These are phyloP conservation scores for Sinopyrophorus schimmeli DNA, from an alignment of 2,888 invertebrate genomes.

Conservation along the genomic window DNA sequence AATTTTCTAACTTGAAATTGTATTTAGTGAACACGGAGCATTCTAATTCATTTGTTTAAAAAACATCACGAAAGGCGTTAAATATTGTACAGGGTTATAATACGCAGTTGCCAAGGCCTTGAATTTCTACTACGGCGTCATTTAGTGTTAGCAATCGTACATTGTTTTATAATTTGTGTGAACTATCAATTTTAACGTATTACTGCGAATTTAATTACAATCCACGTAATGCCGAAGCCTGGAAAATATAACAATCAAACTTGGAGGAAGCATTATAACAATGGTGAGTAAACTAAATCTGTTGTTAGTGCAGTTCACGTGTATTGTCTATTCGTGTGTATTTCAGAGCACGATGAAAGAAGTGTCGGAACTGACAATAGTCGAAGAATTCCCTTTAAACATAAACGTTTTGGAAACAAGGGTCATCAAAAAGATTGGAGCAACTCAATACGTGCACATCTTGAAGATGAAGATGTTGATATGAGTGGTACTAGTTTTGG, in stretches of 20 bases:
- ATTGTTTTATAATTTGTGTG: too few relatives aligned
- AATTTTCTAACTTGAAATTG: too few relatives aligned
- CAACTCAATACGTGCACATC: constrained; percentile 43
- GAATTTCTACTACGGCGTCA: too few relatives aligned
- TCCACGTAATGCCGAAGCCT: constrained; percentile 32
- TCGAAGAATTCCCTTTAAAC: constrained; percentile 60
- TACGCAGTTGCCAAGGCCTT: too few relatives aligned
- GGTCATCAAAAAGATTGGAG: constrained; percentile 34
- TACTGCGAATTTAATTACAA: background rate
- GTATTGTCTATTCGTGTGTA: background rate
- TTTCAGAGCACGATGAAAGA: constrained; percentile 24
- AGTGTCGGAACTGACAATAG: background rate
- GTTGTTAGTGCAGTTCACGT: background rate
- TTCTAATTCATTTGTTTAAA: too few relatives aligned
- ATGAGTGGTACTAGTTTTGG: constrained; percentile 58
- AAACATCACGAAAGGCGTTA: too few relatives aligned
- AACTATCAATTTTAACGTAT: too few relatives aligned
- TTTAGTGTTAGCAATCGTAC: too few relatives aligned
- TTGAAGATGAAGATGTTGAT: constrained; percentile 68
- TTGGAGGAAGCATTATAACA: constrained; percentile 33
- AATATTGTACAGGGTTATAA: too few relatives aligned
- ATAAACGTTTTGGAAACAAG: constrained; percentile 56
- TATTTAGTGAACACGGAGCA: too few relatives aligned
- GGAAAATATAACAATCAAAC: constrained; percentile 32
- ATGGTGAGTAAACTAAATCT: constrained; percentile 14